Evolutionary conservation across 2,888 invertebrate species (phyloP), one percentile per base, ranked within the genome.

Genomic region (Agrochola macilenta): DNA sequence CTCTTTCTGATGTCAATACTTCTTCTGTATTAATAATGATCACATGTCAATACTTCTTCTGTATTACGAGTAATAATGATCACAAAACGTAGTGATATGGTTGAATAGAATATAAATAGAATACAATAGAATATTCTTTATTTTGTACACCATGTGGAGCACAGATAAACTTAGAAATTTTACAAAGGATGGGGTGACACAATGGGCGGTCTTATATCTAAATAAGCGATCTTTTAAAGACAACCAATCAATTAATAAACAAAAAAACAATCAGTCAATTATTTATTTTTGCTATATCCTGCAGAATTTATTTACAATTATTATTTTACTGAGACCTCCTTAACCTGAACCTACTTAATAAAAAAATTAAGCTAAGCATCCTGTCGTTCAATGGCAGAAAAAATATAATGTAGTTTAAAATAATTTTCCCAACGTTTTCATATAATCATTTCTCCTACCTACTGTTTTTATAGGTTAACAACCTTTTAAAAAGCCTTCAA

Each of bases 401-500:
- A 43, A n/a, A 49, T 4, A 52, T 23, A 69, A 61, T 2, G 14
- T 58, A 11, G 12, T n/a, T 17, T 0, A 11, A 30, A 58, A 58
- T 26, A 8, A 17, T 60, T 60, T 30, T 8, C 60, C 5, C 3
- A 17, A 30, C 3, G 1, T 39, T 58, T 43, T 26, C 12, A 23
- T 26, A 26, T 23, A 14, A 39, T 20, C 7, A n/a, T 57, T 43
- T 30, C 64, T 23, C 8, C 17, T 12, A 60, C 60, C 1, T 60
- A 54, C 14, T 54, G 11, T 68, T 60, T 8, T 52, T 1, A 65
- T 23, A 14, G 58, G 52, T 54, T 11, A 76, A 26, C 11, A 58
- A 65, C 83, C 78, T 82, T 66, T 26, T 54, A 20, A 65, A 64
- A 58, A 66, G 9, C 83, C 54, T 58, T 69, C 43, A 78, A 69